These are phyloP conservation scores for Chirona hameri DNA, from an alignment of 2,888 invertebrate genomes.

Conservation along the genomic window DNA sequence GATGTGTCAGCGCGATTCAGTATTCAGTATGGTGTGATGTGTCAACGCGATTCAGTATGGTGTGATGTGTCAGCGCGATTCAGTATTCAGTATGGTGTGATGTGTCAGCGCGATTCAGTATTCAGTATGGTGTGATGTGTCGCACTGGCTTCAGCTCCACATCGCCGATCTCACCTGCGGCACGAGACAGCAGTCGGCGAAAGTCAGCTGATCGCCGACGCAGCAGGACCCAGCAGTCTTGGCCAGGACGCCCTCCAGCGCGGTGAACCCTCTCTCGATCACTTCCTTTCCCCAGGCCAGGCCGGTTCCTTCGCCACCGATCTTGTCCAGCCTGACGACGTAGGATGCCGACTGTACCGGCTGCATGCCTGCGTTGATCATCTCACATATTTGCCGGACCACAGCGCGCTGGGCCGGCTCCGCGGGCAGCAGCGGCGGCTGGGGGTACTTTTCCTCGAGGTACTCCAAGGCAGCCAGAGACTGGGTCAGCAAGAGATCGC, in stretches of 20 bases:
- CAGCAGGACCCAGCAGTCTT: slow-evolving; percentile 85
- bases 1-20: too few species aligned
- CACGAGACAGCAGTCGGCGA: slow-evolving; percentile 92
- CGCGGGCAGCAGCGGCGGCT: slow-evolving; percentile 79
- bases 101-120: too few species aligned
- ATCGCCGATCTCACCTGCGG: slow-evolving; percentile 81
- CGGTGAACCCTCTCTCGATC: slow-evolving; percentile 48
- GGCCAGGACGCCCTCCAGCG: slow-evolving; percentile 79
- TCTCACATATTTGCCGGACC: slow-evolving; percentile 80
- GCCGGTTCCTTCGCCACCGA: slow-evolving; percentile 41
- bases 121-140: too few species aligned
- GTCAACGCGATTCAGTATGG: too few species aligned
- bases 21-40: too few species aligned
- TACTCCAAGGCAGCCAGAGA: slow-evolving; percentile 89
- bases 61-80: too few species aligned
- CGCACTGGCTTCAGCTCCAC: too few species aligned
- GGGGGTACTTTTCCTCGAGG: slow-evolving; percentile 85
- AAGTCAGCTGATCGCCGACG: slow-evolving; percentile 86
- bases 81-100: too few species aligned
- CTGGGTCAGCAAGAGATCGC: slow-evolving; percentile 59
- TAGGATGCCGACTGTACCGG: slow-evolving; percentile 67
- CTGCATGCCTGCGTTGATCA: slow-evolving; percentile 91
- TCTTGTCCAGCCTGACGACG: slow-evolving; percentile 28
- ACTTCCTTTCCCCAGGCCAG: background rate
- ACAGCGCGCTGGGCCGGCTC: slow-evolving; percentile 83